Base-by-base conservation (phyloP, 2,797 vertebrate species). In the Podarcis lilfordi region DNA sequence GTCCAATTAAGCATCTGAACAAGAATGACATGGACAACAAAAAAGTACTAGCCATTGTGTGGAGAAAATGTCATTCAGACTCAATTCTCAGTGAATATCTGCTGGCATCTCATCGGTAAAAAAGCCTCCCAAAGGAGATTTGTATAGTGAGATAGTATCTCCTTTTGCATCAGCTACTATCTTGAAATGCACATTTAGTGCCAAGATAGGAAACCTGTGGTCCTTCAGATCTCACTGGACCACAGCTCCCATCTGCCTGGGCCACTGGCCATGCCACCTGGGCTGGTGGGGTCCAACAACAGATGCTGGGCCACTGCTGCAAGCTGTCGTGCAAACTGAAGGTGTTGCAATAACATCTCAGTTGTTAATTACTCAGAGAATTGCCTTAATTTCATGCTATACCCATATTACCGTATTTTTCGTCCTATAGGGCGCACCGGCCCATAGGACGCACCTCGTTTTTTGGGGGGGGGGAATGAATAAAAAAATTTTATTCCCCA, bases 301-400 rank as follows among this genome's bases (percentile, higher is more conserved):
- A 64, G 17, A 64, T 64, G 21, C 17, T 19, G 61, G 61, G 21
- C 61, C 21, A 21, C 59, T 29, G 66, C 43, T 82, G 7, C 27
- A 82, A 82, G 27, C 61, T 68, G 19, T 9, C 1, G 43, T 5
- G 80, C 27, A 35, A 17, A 72, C 32, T 35, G 32, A 72, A 7
- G 32, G 32, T 1, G 0, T 19, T 15, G n/a, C 69, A 32, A 2
- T 13, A n/a, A 29, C 29, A 35, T 0, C 71, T 35, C 17, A 35
- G 15, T 6, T 72, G 2, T 72, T 35, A 35, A 72, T 72, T 72
- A 72, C 32, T 72, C 43, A 35, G 50, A 0, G 0, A 93, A 88
- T 10, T 1, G 45, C 15, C 90, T 83, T 27, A 79, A 89, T 91
- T 89, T 50, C 43, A 40, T 85, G 81, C 66, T 91, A 74, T 82